Evolutionary conservation across 2,797 vertebrate species (phyloP).

Genomic region (Catostomus latipinnis): DNA sequence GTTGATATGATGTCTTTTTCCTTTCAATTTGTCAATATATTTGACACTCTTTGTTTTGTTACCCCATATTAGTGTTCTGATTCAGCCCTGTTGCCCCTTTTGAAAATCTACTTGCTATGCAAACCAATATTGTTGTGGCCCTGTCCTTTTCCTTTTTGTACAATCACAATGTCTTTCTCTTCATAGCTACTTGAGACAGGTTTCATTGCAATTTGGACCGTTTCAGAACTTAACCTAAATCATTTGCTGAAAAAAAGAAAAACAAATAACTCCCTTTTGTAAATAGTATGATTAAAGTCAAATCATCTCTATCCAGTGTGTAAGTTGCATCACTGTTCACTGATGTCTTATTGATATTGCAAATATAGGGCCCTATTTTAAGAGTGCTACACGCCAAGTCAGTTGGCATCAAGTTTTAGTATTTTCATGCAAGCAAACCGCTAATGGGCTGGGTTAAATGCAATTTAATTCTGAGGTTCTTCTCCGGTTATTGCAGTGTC

Average conservation of each 20-base stretch:
- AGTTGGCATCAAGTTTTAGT: too few relatives aligned
- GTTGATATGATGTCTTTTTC: conserved; percentile 61
- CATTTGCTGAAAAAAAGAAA: conserved; percentile 79
- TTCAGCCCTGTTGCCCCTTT: conserved; percentile 61
- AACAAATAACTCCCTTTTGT: conserved; percentile 68
- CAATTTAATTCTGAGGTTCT: too few relatives aligned
- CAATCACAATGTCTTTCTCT: conserved; percentile 72
- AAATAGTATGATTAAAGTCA: conserved; percentile 87
- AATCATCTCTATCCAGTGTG: conserved; percentile 64
- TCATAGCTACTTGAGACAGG: conserved; percentile 77
- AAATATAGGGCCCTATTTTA: background rate
- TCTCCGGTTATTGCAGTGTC: too few relatives aligned
- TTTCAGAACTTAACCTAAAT: conserved; percentile 75
- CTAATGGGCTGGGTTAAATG: too few relatives aligned
- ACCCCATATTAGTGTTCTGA: conserved; percentile 53
- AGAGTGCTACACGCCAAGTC: too few relatives aligned
- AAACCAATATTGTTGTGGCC: conserved; percentile 73
- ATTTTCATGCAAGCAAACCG: too few relatives aligned
- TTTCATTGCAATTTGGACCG: conserved; percentile 80
- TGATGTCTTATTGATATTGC: conserved; percentile 57
- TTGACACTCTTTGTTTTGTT: background rate
- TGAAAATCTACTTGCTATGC: conserved; percentile 81
- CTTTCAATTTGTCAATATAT: conserved; percentile 35
- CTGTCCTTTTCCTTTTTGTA: conserved; percentile 74
- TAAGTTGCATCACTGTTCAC: conserved; percentile 69